phyloP scores from a whole-genome alignment of 2,113 vertebrate species.

The Ochotona princeps region DNA sequence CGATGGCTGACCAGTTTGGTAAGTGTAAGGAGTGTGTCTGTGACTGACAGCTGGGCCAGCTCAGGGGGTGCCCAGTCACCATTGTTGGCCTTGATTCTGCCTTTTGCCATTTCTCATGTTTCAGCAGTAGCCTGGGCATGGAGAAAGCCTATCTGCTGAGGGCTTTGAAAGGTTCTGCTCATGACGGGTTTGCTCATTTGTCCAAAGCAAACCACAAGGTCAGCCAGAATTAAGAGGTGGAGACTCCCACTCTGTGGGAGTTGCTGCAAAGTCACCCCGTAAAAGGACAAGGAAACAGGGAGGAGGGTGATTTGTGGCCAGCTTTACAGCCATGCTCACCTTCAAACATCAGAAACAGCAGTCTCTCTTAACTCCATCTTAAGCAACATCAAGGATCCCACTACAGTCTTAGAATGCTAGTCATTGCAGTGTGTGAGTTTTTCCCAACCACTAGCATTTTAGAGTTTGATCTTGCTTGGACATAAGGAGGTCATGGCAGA shows the following conservation, averaged over 20 bases:
- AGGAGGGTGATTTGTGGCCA: neutral
- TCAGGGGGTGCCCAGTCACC: neutral
- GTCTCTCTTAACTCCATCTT: neutral
- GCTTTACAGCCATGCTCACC: neutral
- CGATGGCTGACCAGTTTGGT: neutral
- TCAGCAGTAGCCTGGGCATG: neutral
- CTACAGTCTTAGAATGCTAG: neutral
- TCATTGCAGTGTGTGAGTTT: neutral
- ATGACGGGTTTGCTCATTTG: neutral
- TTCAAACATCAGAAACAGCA: neutral
- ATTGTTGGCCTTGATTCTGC: neutral
- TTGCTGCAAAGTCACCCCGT: neutral
- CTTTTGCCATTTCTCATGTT: neutral
- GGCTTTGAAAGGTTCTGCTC: neutral
- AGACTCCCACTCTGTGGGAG: neutral
- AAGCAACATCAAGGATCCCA: constrained; percentile 2
- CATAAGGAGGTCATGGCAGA: neutral
- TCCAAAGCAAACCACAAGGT: neutral
- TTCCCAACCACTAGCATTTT: neutral
- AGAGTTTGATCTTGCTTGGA: neutral
- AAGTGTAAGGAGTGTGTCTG: neutral
- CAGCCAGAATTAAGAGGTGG: neutral
- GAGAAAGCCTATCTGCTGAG: neutral
- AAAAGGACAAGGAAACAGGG: neutral
- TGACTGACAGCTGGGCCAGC: neutral